These are phyloP conservation scores for Oxyura jamaicensis DNA, from an alignment of 2,113 vertebrate genomes.

Conservation along the genomic window DNA sequence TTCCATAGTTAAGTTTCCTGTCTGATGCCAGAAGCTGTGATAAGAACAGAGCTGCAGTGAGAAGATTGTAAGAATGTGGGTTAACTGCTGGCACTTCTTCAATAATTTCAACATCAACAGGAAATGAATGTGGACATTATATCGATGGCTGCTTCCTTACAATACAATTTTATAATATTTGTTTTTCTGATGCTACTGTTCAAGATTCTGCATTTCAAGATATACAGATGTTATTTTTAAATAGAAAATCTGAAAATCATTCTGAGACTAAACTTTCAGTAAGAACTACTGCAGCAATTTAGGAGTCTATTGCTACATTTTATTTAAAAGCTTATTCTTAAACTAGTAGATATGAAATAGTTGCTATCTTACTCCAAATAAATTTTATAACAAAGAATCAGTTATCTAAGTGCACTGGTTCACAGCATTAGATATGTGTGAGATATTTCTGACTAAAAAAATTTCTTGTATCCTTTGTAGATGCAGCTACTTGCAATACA, in stretches of 20 bases:
- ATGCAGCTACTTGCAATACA: not conserved
- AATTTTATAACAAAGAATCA: not conserved
- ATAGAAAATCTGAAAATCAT: not conserved
- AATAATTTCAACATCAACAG: conserved; percentile 82
- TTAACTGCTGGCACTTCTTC: conserved; percentile 75
- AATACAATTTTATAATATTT: conserved; percentile 76
- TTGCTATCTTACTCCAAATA: not conserved
- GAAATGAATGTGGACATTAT: conserved; percentile 82
- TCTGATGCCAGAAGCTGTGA: conserved; percentile 73
- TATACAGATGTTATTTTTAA: conserved; percentile 59
- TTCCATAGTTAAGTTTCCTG: conserved; percentile 79
- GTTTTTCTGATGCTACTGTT: conserved; percentile 75
- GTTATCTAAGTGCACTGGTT: not conserved
- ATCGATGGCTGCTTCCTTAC: conserved; percentile 80
- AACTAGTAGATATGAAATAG: not conserved
- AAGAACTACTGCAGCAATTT: not conserved
- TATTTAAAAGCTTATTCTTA: not conserved
- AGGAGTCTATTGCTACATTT: not conserved
- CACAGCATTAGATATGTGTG: not conserved
- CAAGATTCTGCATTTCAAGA: conserved; percentile 74
- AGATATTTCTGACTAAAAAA: not conserved
- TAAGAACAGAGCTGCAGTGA: conserved; percentile 78
- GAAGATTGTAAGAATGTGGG: conserved; percentile 75
- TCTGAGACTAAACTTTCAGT: not conserved
- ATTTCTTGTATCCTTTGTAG: not conserved